A percentile compares a stretch with the other conserved stretches of the same genome.
Conservation (phyloP, 2,113 vertebrate genomes). For the Copsychus sechellarum region DNA sequence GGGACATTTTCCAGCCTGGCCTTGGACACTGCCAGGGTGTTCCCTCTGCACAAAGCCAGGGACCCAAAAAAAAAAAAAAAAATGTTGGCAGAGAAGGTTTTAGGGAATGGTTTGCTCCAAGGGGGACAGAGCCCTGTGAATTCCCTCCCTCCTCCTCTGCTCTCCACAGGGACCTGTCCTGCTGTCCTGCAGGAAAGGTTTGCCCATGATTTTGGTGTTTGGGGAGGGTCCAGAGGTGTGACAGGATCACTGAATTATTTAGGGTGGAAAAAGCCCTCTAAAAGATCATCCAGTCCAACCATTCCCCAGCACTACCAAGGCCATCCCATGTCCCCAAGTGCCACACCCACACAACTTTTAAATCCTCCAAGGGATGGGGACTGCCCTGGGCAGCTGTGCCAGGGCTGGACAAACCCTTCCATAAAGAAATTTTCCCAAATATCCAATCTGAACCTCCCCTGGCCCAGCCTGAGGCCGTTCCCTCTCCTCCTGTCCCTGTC, state of each 20-base stretch:
- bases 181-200: fast-evolving
- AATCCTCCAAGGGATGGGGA: neutral
- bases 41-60: too few relatives aligned
- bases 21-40: neutral
- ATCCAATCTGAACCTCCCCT: fast-evolving
- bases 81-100: fast-evolving
- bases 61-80: too few relatives aligned
- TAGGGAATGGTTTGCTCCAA: fast-evolving
- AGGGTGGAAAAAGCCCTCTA: fast-evolving
- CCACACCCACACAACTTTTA: neutral
- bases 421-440: neutral
- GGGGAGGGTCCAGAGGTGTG: neutral
- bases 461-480: fast-evolving
- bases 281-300: neutral
- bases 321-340: neutral
- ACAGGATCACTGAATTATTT: neutral
- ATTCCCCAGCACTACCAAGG: neutral
- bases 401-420: fast-evolving
- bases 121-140: neutral
- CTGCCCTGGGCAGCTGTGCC: neutral
- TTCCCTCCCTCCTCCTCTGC: neutral
- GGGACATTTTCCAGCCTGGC: neutral
- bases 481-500: neutral
- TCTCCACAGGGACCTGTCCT: too few relatives aligned
- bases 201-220: neutral